Evolutionary conservation across 2,113 vertebrate genomes (phyloP).

Genomic region (Marmota monax): DNA sequence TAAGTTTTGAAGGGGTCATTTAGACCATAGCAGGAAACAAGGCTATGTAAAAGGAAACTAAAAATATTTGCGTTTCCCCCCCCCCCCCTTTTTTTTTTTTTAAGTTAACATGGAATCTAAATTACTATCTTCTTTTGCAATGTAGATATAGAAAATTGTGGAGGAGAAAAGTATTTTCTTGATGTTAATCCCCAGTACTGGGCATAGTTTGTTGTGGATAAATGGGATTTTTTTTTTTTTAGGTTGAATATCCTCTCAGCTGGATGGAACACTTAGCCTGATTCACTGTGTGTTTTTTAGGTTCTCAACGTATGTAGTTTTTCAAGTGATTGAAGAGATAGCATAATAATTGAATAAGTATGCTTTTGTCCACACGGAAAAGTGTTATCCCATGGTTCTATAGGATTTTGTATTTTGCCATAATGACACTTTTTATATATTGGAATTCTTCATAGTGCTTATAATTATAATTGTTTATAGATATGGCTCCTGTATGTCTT

Average conservation of each 20-base stretch:
- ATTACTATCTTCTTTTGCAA: not conserved
- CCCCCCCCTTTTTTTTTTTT: not conserved
- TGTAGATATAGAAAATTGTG: not conserved
- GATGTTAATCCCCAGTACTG: not conserved
- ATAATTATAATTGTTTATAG: slow-evolving; percentile 15
- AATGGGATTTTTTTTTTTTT: slow-evolving; percentile 33
- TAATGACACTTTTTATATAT: slow-evolving; percentile 8
- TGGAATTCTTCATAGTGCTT: not conserved
- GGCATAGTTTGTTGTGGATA: not conserved
- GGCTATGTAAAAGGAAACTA: not conserved
- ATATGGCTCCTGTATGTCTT: not conserved
- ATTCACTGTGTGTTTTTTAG: not conserved
- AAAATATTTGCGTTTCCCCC: not conserved
- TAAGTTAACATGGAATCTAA: not conserved
- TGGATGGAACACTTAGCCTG: not conserved
- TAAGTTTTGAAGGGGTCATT: not conserved
- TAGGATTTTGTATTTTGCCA: not conserved
- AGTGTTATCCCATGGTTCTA: not conserved
- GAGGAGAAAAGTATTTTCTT: not conserved
- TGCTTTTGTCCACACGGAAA: not conserved
- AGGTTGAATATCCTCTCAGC: not conserved
- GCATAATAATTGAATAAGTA: not conserved
- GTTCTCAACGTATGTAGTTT: not conserved
- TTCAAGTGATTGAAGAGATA: slow-evolving; percentile 28
- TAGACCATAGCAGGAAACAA: not conserved